These are phyloP conservation scores for Acanthosepion pharaonis DNA, from an alignment of 2,888 invertebrate genomes.

Conservation along the genomic window DNA sequence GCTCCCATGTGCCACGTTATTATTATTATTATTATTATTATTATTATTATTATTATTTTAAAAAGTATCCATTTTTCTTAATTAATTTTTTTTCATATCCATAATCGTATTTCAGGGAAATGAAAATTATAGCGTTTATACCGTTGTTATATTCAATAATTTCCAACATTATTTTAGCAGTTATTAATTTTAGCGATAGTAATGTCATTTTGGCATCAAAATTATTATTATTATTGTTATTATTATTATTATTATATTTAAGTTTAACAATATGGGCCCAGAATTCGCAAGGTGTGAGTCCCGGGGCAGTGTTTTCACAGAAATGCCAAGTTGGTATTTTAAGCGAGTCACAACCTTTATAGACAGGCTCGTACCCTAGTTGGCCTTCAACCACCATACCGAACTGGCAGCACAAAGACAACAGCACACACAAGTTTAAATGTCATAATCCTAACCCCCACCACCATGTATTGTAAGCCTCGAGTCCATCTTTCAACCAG, in stretches of 20 bases:
- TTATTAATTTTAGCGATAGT: background rate
- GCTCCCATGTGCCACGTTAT: too few relatives aligned
- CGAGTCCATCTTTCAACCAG: background rate
- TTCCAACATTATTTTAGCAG: background rate
- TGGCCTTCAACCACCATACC: slow-evolving; percentile 43
- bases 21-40: too few relatives aligned
- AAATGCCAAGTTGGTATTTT: slow-evolving; percentile 46
- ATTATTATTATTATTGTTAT: slow-evolving; percentile 35
- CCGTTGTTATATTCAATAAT: background rate
- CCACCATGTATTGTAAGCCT: background rate
- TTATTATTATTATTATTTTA: too few relatives aligned
- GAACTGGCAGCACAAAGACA: slow-evolving; percentile 34
- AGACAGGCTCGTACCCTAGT: background rate
- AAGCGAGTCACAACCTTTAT: slow-evolving; percentile 43
- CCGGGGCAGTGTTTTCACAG: slow-evolving; percentile 41
- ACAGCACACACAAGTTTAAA: slow-evolving; percentile 36
- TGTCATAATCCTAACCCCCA: slow-evolving; percentile 41
- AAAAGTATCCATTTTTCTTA: too few relatives aligned
- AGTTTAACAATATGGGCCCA: slow-evolving; percentile 43
- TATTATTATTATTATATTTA: slow-evolving; percentile 41
- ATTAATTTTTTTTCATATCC: too few relatives aligned
- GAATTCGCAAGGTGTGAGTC: slow-evolving; percentile 39
- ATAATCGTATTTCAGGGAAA: too few relatives aligned
- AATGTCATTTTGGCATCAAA: background rate
- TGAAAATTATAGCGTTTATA: background rate